phyloP scores from a whole-genome alignment of 1,140 invertebrate genomes.

The Aradophagus sp. region DNA sequence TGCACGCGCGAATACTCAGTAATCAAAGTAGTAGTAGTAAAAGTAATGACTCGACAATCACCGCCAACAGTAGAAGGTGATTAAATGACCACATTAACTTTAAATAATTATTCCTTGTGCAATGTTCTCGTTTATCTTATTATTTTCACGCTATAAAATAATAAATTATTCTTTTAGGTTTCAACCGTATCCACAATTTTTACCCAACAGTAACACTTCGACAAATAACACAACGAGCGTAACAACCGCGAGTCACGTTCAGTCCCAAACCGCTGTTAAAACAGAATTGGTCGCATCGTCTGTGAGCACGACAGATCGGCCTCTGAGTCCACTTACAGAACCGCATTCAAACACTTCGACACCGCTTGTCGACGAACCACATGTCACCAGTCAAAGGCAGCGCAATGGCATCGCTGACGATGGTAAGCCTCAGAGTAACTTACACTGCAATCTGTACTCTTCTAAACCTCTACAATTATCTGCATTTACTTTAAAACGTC shows the following conservation, averaged over 20 bases:
- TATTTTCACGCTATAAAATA: no score
- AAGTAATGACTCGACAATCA: conserved; percentile 57
- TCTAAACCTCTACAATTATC: background rate
- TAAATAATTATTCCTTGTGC: no score
- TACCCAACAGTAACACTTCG: conserved; percentile 57
- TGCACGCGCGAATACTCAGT: conserved; percentile 85
- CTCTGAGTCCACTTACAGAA: conserved; percentile 73
- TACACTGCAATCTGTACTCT: background rate
- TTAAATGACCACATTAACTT: no score
- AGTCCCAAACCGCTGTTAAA: conserved; percentile 63
- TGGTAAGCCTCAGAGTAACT: conserved; percentile 58
- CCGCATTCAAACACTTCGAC: conserved; percentile 80
- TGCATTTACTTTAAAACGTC: conserved; percentile 4
- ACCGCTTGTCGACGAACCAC: conserved; percentile 78
- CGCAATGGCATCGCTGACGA: conserved; percentile 69
- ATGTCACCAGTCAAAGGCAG: conserved; percentile 68
- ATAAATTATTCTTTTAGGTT: no score
- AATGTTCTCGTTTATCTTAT: no score
- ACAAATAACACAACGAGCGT: conserved; percentile 56
- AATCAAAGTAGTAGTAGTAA: conserved; percentile 68
- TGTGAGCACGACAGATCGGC: conserved; percentile 72
- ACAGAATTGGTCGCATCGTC: conserved; percentile 69
- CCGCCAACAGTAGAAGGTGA: conserved; percentile 63
- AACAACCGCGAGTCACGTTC: conserved; percentile 62
- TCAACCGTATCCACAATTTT: conserved; percentile 69